A percentile compares a stretch with the other conserved stretches of the same genome.
phyloP scores from a whole-genome alignment of 2,888 invertebrate genomes.

The Lathronympha strigana region DNA sequence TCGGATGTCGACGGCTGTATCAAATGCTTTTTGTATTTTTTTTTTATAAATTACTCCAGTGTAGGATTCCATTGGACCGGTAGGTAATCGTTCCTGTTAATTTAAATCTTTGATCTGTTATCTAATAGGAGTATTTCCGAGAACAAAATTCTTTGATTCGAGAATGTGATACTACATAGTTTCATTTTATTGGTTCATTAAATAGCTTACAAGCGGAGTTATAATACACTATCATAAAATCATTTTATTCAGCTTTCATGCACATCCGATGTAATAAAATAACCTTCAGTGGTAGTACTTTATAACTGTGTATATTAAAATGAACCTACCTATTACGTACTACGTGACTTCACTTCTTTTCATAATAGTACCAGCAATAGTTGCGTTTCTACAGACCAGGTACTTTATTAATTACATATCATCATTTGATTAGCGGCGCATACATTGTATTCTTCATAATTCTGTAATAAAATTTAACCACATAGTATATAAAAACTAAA shows the following conservation, averaged over 20 bases:
- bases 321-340: no score
- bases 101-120: constrained; percentile 74
- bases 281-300: background rate
- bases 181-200: constrained; percentile 58
- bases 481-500: no score
- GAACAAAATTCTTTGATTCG: constrained; percentile 67
- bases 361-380: no score
- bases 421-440: no score
- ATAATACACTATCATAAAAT: constrained; percentile 2
- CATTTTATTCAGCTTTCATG: constrained; percentile 20
- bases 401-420: no score
- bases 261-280: background rate
- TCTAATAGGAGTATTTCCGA: constrained; percentile 74
- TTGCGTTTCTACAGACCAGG: no score
- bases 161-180: constrained; percentile 61
- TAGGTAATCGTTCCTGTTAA: constrained; percentile 67
- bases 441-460: no score
- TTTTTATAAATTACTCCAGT: constrained; percentile 49
- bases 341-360: no score
- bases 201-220: constrained; percentile 61
- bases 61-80: constrained; percentile 50
- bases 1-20: constrained; percentile 44
- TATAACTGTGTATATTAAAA: no score
- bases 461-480: no score
- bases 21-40: constrained; percentile 37